Evolutionary conservation across 2,113 vertebrate genomes (phyloP).

Genomic region (Himantopus leucocephalus): DNA sequence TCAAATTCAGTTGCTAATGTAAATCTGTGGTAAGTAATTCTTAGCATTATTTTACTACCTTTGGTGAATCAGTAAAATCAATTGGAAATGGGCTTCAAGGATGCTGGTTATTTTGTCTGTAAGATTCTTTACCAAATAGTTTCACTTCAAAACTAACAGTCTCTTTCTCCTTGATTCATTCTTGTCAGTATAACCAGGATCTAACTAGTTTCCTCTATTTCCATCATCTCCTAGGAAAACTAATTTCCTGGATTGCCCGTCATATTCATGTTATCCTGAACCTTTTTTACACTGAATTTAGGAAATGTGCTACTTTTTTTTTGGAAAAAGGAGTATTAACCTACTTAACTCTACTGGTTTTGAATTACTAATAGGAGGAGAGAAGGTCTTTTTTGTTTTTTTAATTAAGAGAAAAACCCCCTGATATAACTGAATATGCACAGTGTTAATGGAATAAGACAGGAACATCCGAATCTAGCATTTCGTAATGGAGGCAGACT

Average conservation of each 20-base stretch:
- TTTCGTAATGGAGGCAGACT: neutral
- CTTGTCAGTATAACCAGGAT: neutral
- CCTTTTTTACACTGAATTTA: neutral
- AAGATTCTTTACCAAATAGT: neutral
- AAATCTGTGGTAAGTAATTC: neutral
- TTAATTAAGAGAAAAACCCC: neutral
- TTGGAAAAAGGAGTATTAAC: neutral
- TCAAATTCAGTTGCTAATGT: neutral
- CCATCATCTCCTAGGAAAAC: neutral
- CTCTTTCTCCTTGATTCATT: neutral
- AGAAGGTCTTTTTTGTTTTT: neutral
- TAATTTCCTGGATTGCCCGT: accelerated
- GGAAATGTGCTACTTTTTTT: neutral
- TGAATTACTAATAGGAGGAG: neutral
- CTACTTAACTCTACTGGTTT: neutral
- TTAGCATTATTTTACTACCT: neutral
- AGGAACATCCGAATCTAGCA: neutral
- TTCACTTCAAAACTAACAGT: neutral
- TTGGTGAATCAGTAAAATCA: neutral
- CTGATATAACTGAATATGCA: neutral
- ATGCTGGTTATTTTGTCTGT: neutral
- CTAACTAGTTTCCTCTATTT: neutral
- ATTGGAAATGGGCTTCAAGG: neutral
- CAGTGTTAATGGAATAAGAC: neutral
- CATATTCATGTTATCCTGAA: neutral